phyloP scores from a whole-genome alignment of 2,888 invertebrate species.

The Bimastos eiseni region DNA sequence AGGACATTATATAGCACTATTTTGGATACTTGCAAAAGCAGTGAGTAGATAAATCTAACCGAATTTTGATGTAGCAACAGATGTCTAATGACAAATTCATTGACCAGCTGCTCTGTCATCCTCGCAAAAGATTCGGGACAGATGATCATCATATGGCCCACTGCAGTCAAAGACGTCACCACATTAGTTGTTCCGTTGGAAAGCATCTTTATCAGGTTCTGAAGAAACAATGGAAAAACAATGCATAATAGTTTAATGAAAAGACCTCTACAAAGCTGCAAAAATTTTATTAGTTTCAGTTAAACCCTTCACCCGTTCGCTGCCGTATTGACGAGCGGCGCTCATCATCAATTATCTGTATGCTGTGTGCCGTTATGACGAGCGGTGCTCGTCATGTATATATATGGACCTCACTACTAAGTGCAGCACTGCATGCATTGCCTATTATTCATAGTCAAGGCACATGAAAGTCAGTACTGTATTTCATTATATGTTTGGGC shows the following conservation, averaged over 20 bases:
- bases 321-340: too few relatives aligned
- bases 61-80: not conserved
- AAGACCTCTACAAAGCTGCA: not conserved
- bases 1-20: too few relatives aligned
- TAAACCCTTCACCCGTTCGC: too few relatives aligned
- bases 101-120: constrained; percentile 86
- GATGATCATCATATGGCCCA: constrained; percentile 91
- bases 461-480: too few relatives aligned
- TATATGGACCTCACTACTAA: too few relatives aligned
- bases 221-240: not conserved
- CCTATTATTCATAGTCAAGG: too few relatives aligned
- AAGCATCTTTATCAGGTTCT: not conserved
- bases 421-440: too few relatives aligned
- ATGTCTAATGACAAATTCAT: constrained; percentile 74
- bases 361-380: too few relatives aligned
- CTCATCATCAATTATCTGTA: too few relatives aligned
- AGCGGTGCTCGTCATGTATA: too few relatives aligned
- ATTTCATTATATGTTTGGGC: too few relatives aligned
- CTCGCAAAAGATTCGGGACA: constrained; percentile 71
- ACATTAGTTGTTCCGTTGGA: constrained; percentile 69
- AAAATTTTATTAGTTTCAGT: too few relatives aligned
- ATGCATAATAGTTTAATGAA: not conserved
- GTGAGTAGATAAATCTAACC: not conserved
- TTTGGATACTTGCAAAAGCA: not conserved
- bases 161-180: constrained; percentile 87